These are phyloP conservation scores for Andrena haemorrhoa DNA, from an alignment of 2,888 invertebrate genomes.

Conservation along the genomic window DNA sequence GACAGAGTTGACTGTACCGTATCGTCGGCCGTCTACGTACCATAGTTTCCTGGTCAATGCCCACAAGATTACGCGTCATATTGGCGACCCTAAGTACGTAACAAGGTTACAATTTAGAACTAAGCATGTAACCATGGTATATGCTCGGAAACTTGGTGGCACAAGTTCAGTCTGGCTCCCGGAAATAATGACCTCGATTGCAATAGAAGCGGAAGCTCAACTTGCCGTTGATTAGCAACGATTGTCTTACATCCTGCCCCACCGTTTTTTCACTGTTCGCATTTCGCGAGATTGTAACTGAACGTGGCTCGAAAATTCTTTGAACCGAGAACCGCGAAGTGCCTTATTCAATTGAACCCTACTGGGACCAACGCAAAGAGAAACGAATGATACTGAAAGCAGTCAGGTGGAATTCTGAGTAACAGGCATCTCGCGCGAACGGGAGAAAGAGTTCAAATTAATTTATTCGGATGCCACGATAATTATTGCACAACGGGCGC, in stretches of 20 bases:
- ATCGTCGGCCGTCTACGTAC: slow-evolving; percentile 30
- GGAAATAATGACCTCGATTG: slow-evolving; percentile 33
- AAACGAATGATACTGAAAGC: not conserved
- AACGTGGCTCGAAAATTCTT: not conserved
- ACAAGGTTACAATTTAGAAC: slow-evolving; percentile 66
- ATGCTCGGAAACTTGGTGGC: slow-evolving; percentile 24
- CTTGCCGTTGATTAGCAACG: slow-evolving; percentile 27
- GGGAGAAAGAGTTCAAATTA: slow-evolving; percentile 9
- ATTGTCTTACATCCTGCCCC: slow-evolving; percentile 6
- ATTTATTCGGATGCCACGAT: slow-evolving; percentile 29
- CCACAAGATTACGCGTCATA: slow-evolving; percentile 72
- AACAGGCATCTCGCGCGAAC: no score
- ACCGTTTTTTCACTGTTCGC: not conserved
- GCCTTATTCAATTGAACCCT: not conserved
- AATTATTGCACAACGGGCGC: slow-evolving; percentile 21
- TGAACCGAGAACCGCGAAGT: not conserved
- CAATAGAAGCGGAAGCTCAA: slow-evolving; percentile 17
- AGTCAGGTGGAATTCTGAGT: not conserved
- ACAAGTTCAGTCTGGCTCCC: slow-evolving; percentile 21
- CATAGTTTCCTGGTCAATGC: slow-evolving; percentile 59
- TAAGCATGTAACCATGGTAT: slow-evolving; percentile 31
- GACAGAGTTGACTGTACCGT: slow-evolving; percentile 18
- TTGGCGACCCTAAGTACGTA: slow-evolving; percentile 63
- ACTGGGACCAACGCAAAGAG: not conserved
- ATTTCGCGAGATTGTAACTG: not conserved